phyloP scores from a whole-genome alignment of 2,797 vertebrate genomes.

The Oryzias dopingdopingensis region DNA sequence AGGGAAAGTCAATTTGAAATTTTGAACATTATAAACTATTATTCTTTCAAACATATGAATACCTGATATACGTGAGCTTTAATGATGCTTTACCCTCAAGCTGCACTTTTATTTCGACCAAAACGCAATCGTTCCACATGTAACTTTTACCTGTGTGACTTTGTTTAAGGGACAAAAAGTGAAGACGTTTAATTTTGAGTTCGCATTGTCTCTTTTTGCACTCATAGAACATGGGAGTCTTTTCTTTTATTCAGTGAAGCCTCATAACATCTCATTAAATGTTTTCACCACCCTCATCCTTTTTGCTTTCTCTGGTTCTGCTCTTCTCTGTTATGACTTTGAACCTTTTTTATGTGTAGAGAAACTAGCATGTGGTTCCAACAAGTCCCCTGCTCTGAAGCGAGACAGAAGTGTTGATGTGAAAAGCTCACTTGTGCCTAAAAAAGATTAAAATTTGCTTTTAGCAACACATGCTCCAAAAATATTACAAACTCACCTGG shows the following conservation, averaged over 20 bases:
- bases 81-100: not conserved
- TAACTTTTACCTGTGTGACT: conserved; percentile 23
- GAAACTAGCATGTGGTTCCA: conserved; percentile 66
- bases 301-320: conserved; percentile 60
- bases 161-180: conserved; percentile 46
- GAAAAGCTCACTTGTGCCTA: too few relatives aligned
- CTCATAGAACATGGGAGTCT: conserved; percentile 66
- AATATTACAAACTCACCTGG: too few relatives aligned
- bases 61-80: too few relatives aligned
- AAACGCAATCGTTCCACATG: conserved; percentile 19
- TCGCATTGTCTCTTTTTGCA: conserved; percentile 63
- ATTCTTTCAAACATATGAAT: not conserved
- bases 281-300: conserved; percentile 52
- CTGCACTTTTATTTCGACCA: conserved; percentile 14
- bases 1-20: too few relatives aligned
- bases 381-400: conserved; percentile 56
- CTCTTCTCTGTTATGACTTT: conserved; percentile 58
- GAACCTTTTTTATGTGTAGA: conserved; percentile 69
- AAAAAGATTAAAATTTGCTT: too few relatives aligned
- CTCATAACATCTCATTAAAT: conserved; percentile 67
- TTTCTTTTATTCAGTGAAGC: conserved; percentile 69
- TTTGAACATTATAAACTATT: not conserved
- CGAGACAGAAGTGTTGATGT: conserved; percentile 42
- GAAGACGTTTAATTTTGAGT: conserved; percentile 59
- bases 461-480: too few relatives aligned